Conservation (phyloP, 1,140 invertebrate species). For the Philotrypesis tridentata region DNA sequence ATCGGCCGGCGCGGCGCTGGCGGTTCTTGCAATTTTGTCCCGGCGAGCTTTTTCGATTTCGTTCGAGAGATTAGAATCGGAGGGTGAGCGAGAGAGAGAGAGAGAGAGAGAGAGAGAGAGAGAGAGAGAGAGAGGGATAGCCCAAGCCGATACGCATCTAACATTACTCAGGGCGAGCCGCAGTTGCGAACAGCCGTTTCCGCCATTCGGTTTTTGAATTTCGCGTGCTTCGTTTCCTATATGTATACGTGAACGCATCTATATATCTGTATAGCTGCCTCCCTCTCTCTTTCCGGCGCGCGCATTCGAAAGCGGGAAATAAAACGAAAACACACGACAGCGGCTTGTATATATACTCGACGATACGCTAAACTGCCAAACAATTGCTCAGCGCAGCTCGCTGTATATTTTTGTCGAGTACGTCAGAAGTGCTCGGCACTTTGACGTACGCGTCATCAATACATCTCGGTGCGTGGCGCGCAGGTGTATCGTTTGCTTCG, state of each 20-base stretch:
- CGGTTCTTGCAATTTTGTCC: slow-evolving; percentile 13
- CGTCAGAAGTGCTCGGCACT: neutral
- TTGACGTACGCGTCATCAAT: neutral
- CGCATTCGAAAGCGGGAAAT: neutral
- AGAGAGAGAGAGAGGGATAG: no score
- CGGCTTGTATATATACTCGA: neutral
- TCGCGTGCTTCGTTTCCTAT: neutral
- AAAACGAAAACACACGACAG: neutral
- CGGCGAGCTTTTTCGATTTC: slow-evolving; percentile 18
- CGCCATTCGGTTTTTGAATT: neutral
- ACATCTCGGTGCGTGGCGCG: slow-evolving; percentile 5
- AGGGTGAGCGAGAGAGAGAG: neutral
- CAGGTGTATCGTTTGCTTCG: slow-evolving; percentile 9
- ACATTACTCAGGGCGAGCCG: neutral
- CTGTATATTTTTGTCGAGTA: neutral
- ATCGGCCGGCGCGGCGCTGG: neutral
- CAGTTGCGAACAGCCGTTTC: neutral
- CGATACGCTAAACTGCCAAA: neutral
- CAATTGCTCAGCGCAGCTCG: neutral
- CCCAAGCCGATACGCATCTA: neutral
- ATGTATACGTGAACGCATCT: no score
- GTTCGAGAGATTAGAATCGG: neutral
- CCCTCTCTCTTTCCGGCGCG: no score
- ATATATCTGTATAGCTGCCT: no score
- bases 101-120: no score